Evolutionary conservation across 2,113 vertebrate species (phyloP).

Genomic region (Nothocercus julius): DNA sequence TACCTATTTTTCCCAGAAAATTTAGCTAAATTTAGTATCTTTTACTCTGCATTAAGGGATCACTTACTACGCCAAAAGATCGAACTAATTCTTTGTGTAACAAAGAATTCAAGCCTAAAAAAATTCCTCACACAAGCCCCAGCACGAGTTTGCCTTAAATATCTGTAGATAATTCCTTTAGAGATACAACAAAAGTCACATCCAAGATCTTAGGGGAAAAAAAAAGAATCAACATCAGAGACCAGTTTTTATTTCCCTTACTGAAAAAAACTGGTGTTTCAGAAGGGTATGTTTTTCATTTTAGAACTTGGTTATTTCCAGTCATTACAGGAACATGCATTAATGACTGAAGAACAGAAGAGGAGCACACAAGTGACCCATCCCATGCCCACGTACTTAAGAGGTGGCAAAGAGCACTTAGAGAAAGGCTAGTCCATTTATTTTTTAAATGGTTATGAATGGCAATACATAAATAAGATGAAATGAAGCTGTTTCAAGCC

Average conservation of each 20-base stretch:
- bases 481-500: neutral
- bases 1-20: neutral
- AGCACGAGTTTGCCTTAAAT: neutral
- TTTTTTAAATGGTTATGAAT: neutral
- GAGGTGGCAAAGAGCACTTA: neutral
- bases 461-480: neutral
- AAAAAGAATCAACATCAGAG: neutral
- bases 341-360: neutral
- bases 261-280: neutral
- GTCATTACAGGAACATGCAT: fast-evolving
- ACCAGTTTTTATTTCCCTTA: neutral
- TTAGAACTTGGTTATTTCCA: neutral
- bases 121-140: fast-evolving
- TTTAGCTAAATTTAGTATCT: neutral
- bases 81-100: neutral
- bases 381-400: neutral
- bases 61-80: neutral
- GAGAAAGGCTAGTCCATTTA: neutral
- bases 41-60: neutral
- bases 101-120: neutral
- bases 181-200: neutral
- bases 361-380: neutral
- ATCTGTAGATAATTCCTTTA: neutral
- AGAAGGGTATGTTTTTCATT: fast-evolving
- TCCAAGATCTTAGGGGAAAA: neutral